Evolutionary conservation across 2,113 vertebrate species (phyloP).

Genomic region (Thymallus thymallus): DNA sequence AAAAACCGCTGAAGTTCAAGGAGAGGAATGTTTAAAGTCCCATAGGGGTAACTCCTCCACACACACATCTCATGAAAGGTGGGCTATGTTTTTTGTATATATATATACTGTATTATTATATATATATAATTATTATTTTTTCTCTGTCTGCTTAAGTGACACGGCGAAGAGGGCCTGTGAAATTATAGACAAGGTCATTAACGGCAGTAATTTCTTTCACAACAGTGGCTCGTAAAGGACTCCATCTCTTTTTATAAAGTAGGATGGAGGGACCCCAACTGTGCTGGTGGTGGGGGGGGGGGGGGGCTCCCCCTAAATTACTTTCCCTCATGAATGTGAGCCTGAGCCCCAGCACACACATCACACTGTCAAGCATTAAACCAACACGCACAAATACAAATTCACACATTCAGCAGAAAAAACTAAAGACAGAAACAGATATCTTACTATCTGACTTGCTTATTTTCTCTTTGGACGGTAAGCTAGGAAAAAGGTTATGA

Average conservation of each 20-base stretch:
- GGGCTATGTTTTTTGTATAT: not conserved
- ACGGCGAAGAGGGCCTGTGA: slow-evolving; percentile 40
- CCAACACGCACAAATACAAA: slow-evolving; percentile 12
- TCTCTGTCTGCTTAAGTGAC: slow-evolving; percentile 40
- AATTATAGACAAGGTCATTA: slow-evolving; percentile 63
- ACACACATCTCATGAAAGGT: not conserved
- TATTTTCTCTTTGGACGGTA: not conserved
- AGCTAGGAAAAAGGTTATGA: slow-evolving; percentile 51
- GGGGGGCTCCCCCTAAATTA: slow-evolving; percentile 23
- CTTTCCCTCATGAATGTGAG: slow-evolving; percentile 26
- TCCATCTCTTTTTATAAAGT: slow-evolving; percentile 40
- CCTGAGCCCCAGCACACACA: slow-evolving; percentile 30
- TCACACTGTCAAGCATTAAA: too few species aligned
- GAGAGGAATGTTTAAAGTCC: not conserved
- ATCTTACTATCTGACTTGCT: not conserved
- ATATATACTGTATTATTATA: too few species aligned
- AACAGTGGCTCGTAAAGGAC: slow-evolving; percentile 55
- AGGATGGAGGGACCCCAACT: slow-evolving; percentile 16
- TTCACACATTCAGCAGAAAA: slow-evolving; percentile 19
- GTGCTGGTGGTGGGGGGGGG: slow-evolving; percentile 16
- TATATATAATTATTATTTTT: too few species aligned
- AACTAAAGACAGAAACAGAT: slow-evolving; percentile 33
- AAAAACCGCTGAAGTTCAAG: not conserved
- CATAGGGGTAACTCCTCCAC: not conserved
- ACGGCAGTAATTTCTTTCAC: slow-evolving; percentile 57